A percentile compares a stretch with the other conserved stretches of the same genome.
phyloP scores from a whole-genome alignment of 2,888 invertebrate species.

The Pandemis corylana region DNA sequence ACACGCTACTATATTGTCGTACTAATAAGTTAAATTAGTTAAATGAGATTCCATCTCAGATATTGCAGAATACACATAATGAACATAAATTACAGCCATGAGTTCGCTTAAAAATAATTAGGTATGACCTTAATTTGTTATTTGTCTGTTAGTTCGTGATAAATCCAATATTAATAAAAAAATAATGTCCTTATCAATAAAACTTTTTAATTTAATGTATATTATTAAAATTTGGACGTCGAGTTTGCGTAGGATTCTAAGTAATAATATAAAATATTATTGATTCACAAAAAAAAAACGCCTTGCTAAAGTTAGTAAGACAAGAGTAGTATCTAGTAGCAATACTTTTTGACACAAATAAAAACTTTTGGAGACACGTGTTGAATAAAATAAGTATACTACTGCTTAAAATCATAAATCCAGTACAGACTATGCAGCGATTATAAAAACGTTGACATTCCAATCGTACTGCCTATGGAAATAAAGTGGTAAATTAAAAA shows the following conservation, averaged over 20 bases:
- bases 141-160: conserved; percentile 57
- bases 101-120: conserved; percentile 56
- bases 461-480: neutral
- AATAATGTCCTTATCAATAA: conserved; percentile 68
- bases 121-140: conserved; percentile 44
- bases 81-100: conserved; percentile 63
- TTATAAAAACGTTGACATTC: neutral
- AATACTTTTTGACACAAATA: neutral
- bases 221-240: conserved; percentile 49
- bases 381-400: neutral
- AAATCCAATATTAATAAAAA: conserved; percentile 75
- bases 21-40: conserved; percentile 69
- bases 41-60: conserved; percentile 75
- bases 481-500: neutral
- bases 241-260: conserved; percentile 54
- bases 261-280: neutral
- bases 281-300: neutral
- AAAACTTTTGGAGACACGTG: neutral
- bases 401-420: neutral
- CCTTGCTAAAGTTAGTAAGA: neutral
- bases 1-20: conserved; percentile 77
- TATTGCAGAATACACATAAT: conserved; percentile 67
- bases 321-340: neutral
- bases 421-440: neutral
- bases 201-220: conserved; percentile 54